Conservation (phyloP, 30 jellyfish, hydroid and myxozoan genomes). For the Aurelia aurita region DNA sequence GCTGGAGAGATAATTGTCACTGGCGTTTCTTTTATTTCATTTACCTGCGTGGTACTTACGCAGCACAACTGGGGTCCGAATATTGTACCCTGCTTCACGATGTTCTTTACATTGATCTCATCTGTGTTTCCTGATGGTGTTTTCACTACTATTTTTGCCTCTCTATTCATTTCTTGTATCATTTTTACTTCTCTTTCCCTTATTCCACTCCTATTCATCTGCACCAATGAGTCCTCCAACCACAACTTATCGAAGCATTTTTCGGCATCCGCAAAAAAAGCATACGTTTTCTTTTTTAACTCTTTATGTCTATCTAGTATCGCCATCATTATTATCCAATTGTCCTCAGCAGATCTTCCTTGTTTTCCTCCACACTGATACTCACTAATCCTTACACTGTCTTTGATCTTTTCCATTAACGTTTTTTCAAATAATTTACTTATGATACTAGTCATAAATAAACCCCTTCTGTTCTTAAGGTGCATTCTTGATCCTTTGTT, state of each 20-base stretch:
- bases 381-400: not conserved
- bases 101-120: not conserved
- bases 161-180: not conserved
- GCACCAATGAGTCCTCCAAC: not conserved
- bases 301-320: constrained; percentile 20
- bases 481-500: constrained; percentile 24
- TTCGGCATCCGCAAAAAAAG: constrained; percentile 58
- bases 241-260: constrained; percentile 51
- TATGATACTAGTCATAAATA: constrained; percentile 16
- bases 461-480: constrained; percentile 43
- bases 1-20: not conserved
- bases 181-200: not conserved
- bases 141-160: not conserved
- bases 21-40: constrained; percentile 4
- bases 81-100: not conserved
- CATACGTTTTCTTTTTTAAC: not conserved
- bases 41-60: not conserved
- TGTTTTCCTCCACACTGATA: constrained; percentile 48
- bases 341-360: constrained; percentile 51
- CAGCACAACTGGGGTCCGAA: not conserved
- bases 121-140: not conserved
- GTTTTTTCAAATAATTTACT: constrained; percentile 26
- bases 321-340: constrained; percentile 54
- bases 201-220: not conserved
- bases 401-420: constrained; percentile 1